Evolutionary conservation across 2,113 vertebrate genomes (phyloP).

Genomic region (Jacana jacana): DNA sequence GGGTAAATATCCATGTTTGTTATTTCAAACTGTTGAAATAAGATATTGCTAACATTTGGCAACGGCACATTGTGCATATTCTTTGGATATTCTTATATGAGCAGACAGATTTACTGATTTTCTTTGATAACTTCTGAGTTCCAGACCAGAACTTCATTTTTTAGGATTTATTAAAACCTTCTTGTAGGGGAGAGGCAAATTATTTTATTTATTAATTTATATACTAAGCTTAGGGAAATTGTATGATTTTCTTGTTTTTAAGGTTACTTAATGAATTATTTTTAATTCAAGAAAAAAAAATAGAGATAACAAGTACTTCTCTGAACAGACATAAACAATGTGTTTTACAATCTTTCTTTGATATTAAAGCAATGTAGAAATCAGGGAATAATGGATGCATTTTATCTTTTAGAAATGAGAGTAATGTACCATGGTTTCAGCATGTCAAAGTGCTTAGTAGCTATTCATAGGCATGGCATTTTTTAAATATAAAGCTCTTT

Average conservation of each 20-base stretch:
- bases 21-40: background rate
- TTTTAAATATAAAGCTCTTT: background rate
- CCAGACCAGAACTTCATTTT: background rate
- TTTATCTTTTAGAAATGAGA: background rate
- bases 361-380: background rate
- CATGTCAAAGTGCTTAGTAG: background rate
- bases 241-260: background rate
- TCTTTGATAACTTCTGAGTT: background rate
- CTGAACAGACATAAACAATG: background rate
- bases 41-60: background rate
- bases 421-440: background rate
- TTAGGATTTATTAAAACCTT: background rate
- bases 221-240: background rate
- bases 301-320: background rate
- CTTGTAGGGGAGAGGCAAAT: background rate
- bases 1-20: background rate
- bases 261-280: background rate
- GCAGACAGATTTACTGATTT: background rate
- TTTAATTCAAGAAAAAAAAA: background rate
- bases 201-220: background rate
- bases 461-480: background rate
- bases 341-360: background rate
- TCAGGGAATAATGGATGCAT: background rate
- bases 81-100: background rate
- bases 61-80: background rate